These are phyloP conservation scores for Xestia sexstrigata DNA, from an alignment of 2,888 invertebrate genomes.

Conservation along the genomic window DNA sequence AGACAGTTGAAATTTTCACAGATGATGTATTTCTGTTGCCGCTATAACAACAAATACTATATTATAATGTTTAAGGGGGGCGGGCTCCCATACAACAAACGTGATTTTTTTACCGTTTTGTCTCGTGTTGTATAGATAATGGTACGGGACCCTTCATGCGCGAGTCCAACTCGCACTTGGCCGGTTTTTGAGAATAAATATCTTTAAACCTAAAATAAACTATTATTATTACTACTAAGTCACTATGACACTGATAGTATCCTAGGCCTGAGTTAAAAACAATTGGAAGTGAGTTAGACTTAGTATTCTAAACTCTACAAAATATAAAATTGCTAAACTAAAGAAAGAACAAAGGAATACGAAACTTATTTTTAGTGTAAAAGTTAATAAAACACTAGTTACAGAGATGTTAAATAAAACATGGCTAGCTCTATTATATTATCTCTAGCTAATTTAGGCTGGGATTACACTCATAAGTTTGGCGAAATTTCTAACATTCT, in stretches of 20 bases:
- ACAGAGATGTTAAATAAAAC: conserved; percentile 16
- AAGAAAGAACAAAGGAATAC: conserved; percentile 5
- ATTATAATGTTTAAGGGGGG: too few relatives aligned
- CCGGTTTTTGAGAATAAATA: too few relatives aligned
- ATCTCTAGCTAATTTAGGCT: conserved; percentile 7
- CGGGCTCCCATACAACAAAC: too few relatives aligned
- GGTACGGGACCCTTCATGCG: too few relatives aligned
- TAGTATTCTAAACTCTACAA: not conserved
- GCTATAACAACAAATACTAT: too few relatives aligned
- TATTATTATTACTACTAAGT: not conserved
- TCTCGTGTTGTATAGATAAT: too few relatives aligned
- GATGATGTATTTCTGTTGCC: too few relatives aligned
- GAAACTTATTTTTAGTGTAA: conserved; percentile 16
- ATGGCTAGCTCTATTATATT: too few relatives aligned
- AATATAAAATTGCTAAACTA: not conserved
- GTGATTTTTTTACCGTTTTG: too few relatives aligned
- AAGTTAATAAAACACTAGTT: conserved; percentile 19
- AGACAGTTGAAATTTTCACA: too few relatives aligned
- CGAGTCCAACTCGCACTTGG: too few relatives aligned
- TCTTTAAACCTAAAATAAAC: too few relatives aligned
- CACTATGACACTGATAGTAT: not conserved
- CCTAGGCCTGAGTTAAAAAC: not conserved
- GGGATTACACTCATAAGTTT: conserved; percentile 13
- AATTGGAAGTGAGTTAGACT: not conserved
- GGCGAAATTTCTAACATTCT: conserved; percentile 10